Evolutionary conservation across 2,888 invertebrate genomes (phyloP).

Genomic region (Cheilosia vernalis): DNA sequence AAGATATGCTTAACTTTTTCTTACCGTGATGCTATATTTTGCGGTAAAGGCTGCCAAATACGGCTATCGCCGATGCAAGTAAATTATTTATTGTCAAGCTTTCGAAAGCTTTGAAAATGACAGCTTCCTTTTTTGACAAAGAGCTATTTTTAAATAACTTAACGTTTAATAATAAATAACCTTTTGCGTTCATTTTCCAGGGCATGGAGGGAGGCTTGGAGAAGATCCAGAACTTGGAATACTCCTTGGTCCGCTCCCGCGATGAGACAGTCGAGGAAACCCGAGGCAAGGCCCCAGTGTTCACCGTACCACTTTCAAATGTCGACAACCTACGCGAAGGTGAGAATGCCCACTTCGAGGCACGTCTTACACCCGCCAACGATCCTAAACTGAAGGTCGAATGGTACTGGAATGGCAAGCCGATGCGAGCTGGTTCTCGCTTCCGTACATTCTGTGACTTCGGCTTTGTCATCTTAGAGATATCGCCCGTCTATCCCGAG

Average conservation of each 20-base stretch:
- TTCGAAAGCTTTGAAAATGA: too few relatives aligned
- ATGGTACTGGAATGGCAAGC: slow-evolving; percentile 97
- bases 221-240: slow-evolving; percentile 96
- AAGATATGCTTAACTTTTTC: too few relatives aligned
- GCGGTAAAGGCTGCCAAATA: too few relatives aligned
- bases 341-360: slow-evolving; percentile 96
- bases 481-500: slow-evolving; percentile 97
- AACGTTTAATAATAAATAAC: too few relatives aligned
- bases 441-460: slow-evolving; percentile 99
- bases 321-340: slow-evolving; percentile 94
- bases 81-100: too few relatives aligned
- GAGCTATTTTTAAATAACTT: too few relatives aligned
- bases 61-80: too few relatives aligned
- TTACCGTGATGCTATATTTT: too few relatives aligned
- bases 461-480: slow-evolving; percentile 98
- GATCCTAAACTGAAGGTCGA: slow-evolving; percentile 96
- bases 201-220: slow-evolving; percentile 98
- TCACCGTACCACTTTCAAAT: slow-evolving; percentile 94
- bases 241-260: slow-evolving; percentile 91
- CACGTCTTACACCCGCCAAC: slow-evolving; percentile 93
- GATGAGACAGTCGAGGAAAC: slow-evolving; percentile 90
- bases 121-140: too few relatives aligned
- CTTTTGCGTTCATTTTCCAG: slow-evolving; percentile 80
- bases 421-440: slow-evolving; percentile 93
- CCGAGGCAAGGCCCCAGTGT: slow-evolving; percentile 93